Conservation (phyloP, 2,113 vertebrate species). For the Nematolebias whitei region DNA sequence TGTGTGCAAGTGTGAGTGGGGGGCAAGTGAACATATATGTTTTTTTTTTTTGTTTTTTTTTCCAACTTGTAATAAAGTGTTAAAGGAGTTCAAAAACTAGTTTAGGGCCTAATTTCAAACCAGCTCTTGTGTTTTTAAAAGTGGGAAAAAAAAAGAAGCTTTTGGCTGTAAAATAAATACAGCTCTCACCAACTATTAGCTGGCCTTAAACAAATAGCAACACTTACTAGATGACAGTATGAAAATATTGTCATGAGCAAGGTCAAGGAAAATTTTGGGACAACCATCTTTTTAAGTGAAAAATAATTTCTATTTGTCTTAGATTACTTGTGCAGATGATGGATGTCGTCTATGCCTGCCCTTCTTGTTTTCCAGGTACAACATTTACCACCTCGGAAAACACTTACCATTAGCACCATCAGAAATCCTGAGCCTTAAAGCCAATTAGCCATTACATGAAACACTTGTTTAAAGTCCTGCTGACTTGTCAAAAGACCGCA, state of each 20-base stretch:
- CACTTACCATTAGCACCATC: neutral
- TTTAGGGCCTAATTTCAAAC: neutral
- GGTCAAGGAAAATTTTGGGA: neutral
- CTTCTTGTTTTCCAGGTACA: neutral
- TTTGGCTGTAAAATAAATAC: neutral
- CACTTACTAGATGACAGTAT: neutral
- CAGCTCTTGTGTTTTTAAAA: neutral
- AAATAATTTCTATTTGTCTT: neutral
- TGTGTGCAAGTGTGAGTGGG: constrained; percentile 29
- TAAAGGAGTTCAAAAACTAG: neutral
- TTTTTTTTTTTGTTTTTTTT: neutral
- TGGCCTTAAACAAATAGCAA: neutral
- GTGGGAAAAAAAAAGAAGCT: neutral
- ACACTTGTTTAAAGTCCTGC: neutral
- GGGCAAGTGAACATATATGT: constrained; percentile 2
- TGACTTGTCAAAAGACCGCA: neutral
- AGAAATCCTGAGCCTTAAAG: neutral
- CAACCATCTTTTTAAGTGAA: neutral
- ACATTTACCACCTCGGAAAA: neutral
- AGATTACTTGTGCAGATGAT: neutral
- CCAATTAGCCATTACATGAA: neutral
- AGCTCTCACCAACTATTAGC: neutral
- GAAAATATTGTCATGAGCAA: neutral
- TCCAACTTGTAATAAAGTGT: neutral
- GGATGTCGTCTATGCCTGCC: neutral